Conservation (phyloP, 1,140 invertebrate genomes). For the Hypothenemus hampei region DNA sequence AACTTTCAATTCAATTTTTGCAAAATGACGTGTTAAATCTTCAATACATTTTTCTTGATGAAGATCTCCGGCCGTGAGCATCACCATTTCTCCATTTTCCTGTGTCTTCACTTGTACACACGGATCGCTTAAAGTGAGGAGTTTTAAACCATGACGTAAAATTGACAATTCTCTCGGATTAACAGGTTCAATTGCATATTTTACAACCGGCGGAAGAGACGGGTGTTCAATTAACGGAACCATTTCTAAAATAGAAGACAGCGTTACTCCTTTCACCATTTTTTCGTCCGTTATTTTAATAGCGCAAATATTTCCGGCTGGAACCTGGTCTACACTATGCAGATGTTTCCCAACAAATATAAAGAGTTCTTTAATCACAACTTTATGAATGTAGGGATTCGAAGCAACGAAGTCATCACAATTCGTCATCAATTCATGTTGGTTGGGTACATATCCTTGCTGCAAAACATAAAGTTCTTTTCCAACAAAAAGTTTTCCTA, state of each 20-base stretch:
- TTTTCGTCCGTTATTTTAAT: constrained; percentile 83
- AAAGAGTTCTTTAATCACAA: constrained; percentile 69
- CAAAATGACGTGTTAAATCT: constrained; percentile 77
- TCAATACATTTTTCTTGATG: constrained; percentile 93
- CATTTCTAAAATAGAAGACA: constrained; percentile 79
- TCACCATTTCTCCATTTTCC: constrained; percentile 92
- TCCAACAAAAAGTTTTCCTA: constrained; percentile 77
- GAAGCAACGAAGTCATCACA: constrained; percentile 41
- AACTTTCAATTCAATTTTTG: constrained; percentile 82
- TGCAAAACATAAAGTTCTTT: constrained; percentile 77
- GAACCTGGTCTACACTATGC: constrained; percentile 70
- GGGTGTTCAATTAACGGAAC: constrained; percentile 85
- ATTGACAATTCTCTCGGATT: constrained; percentile 75
- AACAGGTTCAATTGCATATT: constrained; percentile 91
- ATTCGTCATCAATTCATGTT: constrained; percentile 28
- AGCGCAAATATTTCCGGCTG: constrained; percentile 83
- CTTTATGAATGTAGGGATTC: constrained; percentile 50
- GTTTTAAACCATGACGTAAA: constrained; percentile 72
- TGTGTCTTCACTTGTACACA: constrained; percentile 87
- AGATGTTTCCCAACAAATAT: constrained; percentile 93
- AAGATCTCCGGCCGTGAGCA: constrained; percentile 96
- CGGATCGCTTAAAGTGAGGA: constrained; percentile 90
- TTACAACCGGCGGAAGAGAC: constrained; percentile 76
- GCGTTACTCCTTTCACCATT: constrained; percentile 82
- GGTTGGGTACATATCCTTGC: constrained; percentile 58